phyloP scores from a whole-genome alignment of 2,113 vertebrate genomes.

The Ceyx margarethae region DNA sequence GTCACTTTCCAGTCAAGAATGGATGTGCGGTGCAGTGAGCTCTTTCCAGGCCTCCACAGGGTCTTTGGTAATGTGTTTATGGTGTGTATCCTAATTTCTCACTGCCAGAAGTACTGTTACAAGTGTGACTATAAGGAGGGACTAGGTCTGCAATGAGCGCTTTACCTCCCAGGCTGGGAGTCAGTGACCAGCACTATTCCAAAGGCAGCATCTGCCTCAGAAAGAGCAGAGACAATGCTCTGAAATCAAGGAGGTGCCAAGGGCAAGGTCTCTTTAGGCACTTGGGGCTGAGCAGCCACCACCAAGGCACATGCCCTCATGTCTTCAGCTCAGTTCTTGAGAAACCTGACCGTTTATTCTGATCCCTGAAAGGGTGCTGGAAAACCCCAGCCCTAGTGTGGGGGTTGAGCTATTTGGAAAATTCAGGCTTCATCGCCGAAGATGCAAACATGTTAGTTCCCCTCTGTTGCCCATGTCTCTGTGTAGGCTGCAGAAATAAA shows the following conservation, averaged over 20 bases:
- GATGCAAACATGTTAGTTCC: constrained; percentile 27
- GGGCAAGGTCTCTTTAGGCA: not conserved
- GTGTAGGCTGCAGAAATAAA: constrained; percentile 40
- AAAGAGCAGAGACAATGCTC: rapidly evolving
- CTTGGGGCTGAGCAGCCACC: not conserved
- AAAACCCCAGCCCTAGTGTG: not conserved
- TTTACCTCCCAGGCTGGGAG: not conserved
- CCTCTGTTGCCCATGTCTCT: not conserved
- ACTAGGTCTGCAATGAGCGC: not conserved
- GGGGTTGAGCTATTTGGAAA: not conserved
- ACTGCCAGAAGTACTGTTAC: not conserved
- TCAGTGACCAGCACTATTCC: not conserved
- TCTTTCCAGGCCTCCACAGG: rapidly evolving
- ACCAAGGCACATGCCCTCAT: rapidly evolving
- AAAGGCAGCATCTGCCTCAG: not conserved
- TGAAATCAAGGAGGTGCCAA: rapidly evolving
- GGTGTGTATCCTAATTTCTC: not conserved
- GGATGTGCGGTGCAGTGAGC: rapidly evolving
- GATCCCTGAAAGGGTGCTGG: not conserved
- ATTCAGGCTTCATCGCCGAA: constrained; percentile 7
- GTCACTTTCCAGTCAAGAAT: not conserved
- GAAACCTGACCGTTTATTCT: not conserved
- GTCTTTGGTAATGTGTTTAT: not conserved
- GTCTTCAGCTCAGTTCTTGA: not conserved
- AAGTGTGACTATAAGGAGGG: not conserved